Evolutionary conservation across 2,113 vertebrate genomes (phyloP).

Genomic region (Cephalopterus ornatus): DNA sequence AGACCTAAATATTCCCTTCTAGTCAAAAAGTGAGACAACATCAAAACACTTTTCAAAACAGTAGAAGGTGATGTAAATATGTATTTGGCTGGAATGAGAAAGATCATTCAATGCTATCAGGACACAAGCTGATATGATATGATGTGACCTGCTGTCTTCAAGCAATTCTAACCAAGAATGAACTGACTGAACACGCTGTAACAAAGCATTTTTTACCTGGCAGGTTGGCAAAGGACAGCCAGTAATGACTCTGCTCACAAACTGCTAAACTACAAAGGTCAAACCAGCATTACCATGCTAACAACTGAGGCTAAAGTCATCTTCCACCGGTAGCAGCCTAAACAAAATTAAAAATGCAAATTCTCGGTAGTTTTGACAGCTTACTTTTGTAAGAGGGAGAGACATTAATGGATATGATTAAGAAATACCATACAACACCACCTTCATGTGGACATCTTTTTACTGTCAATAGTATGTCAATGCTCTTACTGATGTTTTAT

Average conservation of each 20-base stretch:
- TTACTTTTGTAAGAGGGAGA: background rate
- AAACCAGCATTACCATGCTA: background rate
- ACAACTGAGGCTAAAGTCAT: background rate
- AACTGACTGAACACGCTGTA: background rate
- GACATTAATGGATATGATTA: background rate
- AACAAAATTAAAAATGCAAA: background rate
- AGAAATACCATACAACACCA: accelerated
- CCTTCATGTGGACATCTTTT: background rate
- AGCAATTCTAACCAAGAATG: background rate
- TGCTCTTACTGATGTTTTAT: background rate
- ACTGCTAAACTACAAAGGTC: background rate
- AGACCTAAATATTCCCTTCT: background rate
- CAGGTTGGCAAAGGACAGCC: background rate
- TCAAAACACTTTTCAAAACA: background rate
- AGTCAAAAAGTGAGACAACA: background rate
- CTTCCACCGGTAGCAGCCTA: background rate
- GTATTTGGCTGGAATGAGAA: background rate
- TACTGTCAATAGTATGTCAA: background rate
- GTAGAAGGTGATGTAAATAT: background rate
- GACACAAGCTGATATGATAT: background rate
- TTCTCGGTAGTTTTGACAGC: background rate
- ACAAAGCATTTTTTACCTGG: background rate
- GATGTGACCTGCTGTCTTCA: background rate
- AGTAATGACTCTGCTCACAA: accelerated
- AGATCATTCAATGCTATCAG: background rate